phyloP scores from a whole-genome alignment of 2,888 invertebrate genomes.

The Callimorpha dominula region DNA sequence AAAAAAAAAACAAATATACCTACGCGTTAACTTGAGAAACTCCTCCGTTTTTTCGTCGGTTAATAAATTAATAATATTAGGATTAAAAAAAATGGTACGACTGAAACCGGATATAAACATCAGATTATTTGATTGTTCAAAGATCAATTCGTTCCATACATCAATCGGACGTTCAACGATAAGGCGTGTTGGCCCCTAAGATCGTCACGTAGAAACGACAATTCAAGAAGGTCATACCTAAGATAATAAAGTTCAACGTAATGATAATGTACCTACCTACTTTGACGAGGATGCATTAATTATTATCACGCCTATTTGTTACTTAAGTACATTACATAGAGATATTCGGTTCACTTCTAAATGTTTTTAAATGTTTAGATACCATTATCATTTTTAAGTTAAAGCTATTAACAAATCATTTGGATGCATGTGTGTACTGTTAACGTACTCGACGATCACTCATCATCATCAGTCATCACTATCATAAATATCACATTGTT shows the following conservation, averaged over 20 bases:
- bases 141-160: background rate
- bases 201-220: background rate
- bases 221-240: background rate
- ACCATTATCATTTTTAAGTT: too few relatives aligned
- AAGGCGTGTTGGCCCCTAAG: background rate
- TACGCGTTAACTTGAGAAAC: too few relatives aligned
- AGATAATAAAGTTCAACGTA: constrained; percentile 1
- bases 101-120: too few relatives aligned
- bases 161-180: background rate
- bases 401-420: too few relatives aligned
- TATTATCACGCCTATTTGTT: background rate
- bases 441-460: too few relatives aligned
- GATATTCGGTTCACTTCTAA: background rate
- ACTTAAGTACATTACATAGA: background rate
- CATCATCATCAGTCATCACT: too few relatives aligned
- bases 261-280: background rate
- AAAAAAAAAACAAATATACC: too few relatives aligned
- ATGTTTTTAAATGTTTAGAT: too few relatives aligned
- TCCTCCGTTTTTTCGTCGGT: too few relatives aligned
- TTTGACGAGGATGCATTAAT: background rate
- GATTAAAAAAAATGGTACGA: background rate
- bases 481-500: too few relatives aligned
- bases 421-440: too few relatives aligned
- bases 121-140: background rate
- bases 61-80: too few relatives aligned